Base-by-base conservation (phyloP, 2,113 vertebrate genomes). In the Ochotona princeps region DNA sequence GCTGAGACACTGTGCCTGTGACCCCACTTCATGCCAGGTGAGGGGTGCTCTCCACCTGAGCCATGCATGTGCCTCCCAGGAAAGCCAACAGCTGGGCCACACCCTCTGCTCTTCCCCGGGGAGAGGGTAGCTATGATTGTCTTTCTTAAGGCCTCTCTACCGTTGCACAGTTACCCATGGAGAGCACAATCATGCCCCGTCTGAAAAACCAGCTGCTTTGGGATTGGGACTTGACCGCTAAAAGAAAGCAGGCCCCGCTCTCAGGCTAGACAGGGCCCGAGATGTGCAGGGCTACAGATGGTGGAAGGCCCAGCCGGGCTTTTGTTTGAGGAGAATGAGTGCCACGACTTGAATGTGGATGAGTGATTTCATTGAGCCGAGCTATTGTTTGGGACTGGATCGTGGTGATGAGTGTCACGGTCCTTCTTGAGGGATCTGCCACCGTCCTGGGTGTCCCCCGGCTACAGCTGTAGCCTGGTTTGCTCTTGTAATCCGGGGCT, bases 241-340 rank as follows among this genome's bases (percentile, higher is more conserved):
- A 75, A 65, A 82, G 84, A 35, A 51, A 80, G 75, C 47, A 7
- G 35, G 25, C 28, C 18, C 47, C 8, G 25, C 13, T 13, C 23
- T 2, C 10, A 21, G 1, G 26, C 13, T 28, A 14, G 21, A 44
- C 35, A 2, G 49, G 47, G 54, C 73, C 60, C 23, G 17, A 2
- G 35, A 7, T 8, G 14, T 18, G 54, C 14, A 18, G 32, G 23
- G 35, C 23, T n/a, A 47, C 12, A 21, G 35, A 35, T 69, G 35
- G 47, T 69, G 15, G 32, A 2, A 83, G 86, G 79, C 85, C 85
- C 85, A 21, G 73, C 2, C 51, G 54, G 73, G 92, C 49, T 72
- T 92, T 96, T 97, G 87, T 96, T 70, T 90, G 84, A 82, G 88
- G 60, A 74, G 82, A 95, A 94, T 67, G 96, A 84, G 65, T 0